Base-by-base conservation (phyloP, 2,888 invertebrate genomes). In the Lagria hirta region DNA sequence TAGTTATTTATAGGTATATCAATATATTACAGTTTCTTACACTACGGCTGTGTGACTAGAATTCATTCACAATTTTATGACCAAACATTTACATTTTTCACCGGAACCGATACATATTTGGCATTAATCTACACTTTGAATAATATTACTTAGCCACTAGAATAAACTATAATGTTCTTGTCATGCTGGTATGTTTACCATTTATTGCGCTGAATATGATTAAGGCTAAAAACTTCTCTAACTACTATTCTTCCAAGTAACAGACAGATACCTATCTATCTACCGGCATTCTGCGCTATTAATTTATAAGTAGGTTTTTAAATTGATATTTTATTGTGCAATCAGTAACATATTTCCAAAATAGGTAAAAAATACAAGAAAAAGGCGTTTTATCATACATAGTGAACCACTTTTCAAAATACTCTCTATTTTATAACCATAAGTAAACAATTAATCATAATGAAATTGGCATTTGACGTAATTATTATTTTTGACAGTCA, bases 1-100 rank as follows among this genome's bases (percentile, higher is more conserved):
- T 41, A 50, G 62, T 63, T 60, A 57, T 61, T 63, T 64, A 60
- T 59, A 50, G 57, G 55, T 55, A 55, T 58, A 51, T 48, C 52
- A 51, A 47, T 44, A 38, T 33, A 44, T 38, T 22, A 29, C 21
- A 41, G 32, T 41, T 41, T 42, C 42, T 45, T 45, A 41, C 34
- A 23, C 21, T 20, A 15, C 32, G 37, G 30, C 34, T 42, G 35
- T 41, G 47, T 36, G 47, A 47, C 38, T 45, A 4, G 45, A 32
- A 40, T 45, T 44, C 21, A 27, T 13, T 40, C 23, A 21, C 12
- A n/a, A 26, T 43, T 37, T 38, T 29, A 43, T 34, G 43, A 46
- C 26, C 40, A 18, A 15, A 7, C 7, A 38, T 36, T 43, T 36
- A 38, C 40, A 34, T 45, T 40, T 45, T 45, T 45, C 45, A 35